Conservation (phyloP, 2,113 vertebrate genomes). For the Tringa solitaria region DNA sequence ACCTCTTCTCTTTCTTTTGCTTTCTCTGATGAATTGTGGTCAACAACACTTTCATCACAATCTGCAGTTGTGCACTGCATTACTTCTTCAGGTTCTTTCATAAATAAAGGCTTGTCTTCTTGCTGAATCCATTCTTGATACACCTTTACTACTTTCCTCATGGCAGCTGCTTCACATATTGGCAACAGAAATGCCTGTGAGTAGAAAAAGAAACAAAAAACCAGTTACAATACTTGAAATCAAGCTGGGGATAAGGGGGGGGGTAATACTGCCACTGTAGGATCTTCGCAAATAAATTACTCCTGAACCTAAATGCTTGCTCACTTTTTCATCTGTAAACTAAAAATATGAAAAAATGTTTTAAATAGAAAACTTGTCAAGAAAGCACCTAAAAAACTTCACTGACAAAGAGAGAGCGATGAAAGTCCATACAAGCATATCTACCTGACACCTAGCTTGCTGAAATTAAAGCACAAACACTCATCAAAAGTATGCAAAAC, state of each 20-base stretch:
- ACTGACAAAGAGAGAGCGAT: background rate
- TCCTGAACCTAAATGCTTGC: background rate
- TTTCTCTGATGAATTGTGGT: slow-evolving; percentile 79
- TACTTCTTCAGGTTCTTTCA: slow-evolving; percentile 91
- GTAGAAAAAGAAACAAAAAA: background rate
- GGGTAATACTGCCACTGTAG: background rate
- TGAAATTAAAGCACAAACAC: background rate
- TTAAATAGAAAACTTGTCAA: background rate
- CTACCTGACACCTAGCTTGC: background rate
- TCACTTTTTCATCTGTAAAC: background rate
- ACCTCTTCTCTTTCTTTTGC: slow-evolving; percentile 82
- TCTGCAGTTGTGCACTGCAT: slow-evolving; percentile 65
- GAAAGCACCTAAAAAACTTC: background rate
- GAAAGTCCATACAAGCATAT: background rate
- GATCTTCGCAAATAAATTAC: background rate
- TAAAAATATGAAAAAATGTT: background rate
- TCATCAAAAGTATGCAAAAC: background rate
- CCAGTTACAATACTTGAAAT: background rate
- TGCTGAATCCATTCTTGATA: slow-evolving; percentile 99
- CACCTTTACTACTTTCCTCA: slow-evolving; percentile 96
- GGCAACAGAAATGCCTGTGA: slow-evolving; percentile 92
- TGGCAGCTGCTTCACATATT: slow-evolving; percentile 95
- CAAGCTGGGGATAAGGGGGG: background rate
- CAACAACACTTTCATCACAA: slow-evolving; percentile 73
- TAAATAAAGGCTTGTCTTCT: slow-evolving; percentile 95